Percentiles rank a stretch among this genome's conserved stretches.
Evolutionary conservation across 2,797 vertebrate species (phyloP).

Genomic region (Masticophis lateralis): DNA sequence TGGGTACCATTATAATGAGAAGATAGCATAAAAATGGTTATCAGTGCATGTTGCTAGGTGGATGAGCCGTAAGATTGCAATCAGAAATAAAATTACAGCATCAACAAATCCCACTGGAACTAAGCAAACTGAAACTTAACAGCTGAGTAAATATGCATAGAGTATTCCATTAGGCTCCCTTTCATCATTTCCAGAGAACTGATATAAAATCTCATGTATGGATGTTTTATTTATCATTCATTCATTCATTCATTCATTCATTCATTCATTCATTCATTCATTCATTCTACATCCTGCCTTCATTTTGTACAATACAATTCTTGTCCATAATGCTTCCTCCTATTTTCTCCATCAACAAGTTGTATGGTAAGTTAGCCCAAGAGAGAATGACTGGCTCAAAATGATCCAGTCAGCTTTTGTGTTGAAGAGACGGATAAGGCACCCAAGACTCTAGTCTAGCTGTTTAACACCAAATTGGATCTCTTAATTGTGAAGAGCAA

Average conservation of each 20-base stretch:
- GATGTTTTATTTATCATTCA: not conserved
- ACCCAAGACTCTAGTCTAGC: not conserved
- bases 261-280: not conserved
- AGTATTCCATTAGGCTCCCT: not conserved
- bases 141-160: not conserved
- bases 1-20: not conserved
- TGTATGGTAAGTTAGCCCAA: not conserved
- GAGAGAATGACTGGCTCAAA: not conserved
- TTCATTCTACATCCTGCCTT: not conserved
- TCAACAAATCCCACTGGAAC: not conserved
- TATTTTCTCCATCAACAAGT: not conserved
- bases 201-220: not conserved
- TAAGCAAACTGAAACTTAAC: not conserved
- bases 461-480: not conserved
- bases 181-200: not conserved
- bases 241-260: not conserved
- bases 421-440: not conserved
- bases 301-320: not conserved
- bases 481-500: not conserved
- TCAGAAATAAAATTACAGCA: not conserved
- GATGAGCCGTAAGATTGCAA: not conserved
- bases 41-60: not conserved
- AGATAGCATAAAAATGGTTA: not conserved
- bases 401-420: not conserved
- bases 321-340: not conserved